phyloP scores from a whole-genome alignment of 2,797 vertebrate species.

The Danionella dracula region DNA sequence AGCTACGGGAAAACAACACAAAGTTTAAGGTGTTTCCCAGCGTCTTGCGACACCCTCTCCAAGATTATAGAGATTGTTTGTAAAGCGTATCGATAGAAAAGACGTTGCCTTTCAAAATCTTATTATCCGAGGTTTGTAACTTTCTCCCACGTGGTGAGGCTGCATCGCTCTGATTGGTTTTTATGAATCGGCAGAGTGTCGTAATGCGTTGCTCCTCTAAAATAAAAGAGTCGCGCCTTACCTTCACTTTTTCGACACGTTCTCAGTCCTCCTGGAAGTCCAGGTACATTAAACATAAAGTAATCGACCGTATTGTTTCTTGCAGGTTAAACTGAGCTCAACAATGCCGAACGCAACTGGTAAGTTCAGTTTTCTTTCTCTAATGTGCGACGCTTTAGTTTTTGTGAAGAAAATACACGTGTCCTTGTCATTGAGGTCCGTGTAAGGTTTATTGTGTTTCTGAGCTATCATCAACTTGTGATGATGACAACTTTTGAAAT shows the following conservation, averaged over 20 bases:
- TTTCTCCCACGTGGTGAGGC: conserved; percentile 47
- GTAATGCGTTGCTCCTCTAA: conserved; percentile 39
- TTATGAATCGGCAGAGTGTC: background rate
- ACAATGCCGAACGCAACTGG: conserved; percentile 30
- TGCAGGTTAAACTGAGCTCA: conserved; percentile 26
- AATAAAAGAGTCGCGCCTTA: conserved; percentile 16
- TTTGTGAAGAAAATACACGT: too few species aligned
- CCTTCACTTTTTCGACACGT: background rate
- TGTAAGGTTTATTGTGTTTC: too few species aligned
- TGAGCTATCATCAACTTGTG: too few species aligned
- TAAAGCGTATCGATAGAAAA: background rate
- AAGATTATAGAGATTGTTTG: too few species aligned
- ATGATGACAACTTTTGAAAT: too few species aligned
- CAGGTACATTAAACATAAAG: background rate
- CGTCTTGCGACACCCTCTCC: too few species aligned
- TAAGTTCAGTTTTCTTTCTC: conserved; percentile 1
- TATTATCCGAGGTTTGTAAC: background rate
- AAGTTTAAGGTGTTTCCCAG: background rate
- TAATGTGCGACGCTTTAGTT: too few species aligned
- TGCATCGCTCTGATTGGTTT: conserved; percentile 23
- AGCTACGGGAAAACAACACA: background rate
- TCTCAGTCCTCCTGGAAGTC: background rate
- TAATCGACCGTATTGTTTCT: conserved; percentile 22
- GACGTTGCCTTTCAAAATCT: background rate
- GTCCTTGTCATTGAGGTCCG: too few species aligned